These are phyloP conservation scores for Pica pica DNA, from an alignment of 2,113 vertebrate genomes.

Conservation along the genomic window DNA sequence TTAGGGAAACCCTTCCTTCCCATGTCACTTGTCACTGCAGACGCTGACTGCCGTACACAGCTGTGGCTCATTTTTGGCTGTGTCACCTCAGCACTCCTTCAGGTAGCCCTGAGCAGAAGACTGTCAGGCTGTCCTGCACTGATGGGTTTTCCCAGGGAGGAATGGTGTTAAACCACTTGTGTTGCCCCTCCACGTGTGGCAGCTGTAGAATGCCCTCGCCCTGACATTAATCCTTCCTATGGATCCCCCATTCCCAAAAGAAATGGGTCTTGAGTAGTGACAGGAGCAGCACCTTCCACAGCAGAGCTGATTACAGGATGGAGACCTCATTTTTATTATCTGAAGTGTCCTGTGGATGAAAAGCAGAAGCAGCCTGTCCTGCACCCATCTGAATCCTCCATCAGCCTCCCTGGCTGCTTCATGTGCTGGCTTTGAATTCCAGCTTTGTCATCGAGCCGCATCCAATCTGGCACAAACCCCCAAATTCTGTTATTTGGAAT, in stretches of 20 bases:
- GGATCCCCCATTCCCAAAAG: not conserved
- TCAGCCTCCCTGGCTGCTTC: not conserved
- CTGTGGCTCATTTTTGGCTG: accelerated
- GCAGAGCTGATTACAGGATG: not conserved
- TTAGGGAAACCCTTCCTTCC: not conserved
- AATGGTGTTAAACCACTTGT: not conserved
- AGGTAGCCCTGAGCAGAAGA: not conserved
- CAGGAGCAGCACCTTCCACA: not conserved
- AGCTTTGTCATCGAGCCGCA: not conserved
- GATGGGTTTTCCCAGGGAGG: not conserved
- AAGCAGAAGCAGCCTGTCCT: not conserved
- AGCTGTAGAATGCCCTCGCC: not conserved
- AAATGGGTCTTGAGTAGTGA: not conserved
- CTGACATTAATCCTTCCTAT: not conserved
- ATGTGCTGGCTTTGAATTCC: not conserved
- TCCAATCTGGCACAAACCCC: not conserved
- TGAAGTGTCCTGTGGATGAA: not conserved
- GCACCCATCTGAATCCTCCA: not conserved
- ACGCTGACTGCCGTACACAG: accelerated
- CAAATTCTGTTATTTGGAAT: not conserved
- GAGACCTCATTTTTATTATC: not conserved
- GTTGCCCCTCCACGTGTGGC: accelerated
- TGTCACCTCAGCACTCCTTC: not conserved
- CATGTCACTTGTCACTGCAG: not conserved
- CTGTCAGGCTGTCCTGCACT: not conserved